Percentiles rank a stretch among this genome's conserved stretches.
These are phyloP conservation scores for Meriones unguiculatus DNA, from an alignment of 2,113 vertebrate genomes.

Conservation along the genomic window DNA sequence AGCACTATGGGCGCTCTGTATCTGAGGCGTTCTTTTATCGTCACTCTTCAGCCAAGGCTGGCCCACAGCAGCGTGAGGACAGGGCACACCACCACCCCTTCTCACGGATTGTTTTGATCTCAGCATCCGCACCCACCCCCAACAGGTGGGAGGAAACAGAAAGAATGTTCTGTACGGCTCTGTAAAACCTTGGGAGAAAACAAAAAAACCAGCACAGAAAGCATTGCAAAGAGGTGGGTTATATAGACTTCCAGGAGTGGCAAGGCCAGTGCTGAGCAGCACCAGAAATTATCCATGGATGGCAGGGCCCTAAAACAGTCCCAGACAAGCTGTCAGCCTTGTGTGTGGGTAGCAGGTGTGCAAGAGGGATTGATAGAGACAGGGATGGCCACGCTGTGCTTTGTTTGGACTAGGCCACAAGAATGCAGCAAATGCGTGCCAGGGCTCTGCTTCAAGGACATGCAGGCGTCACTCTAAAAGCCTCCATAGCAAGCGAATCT, in stretches of 20 bases:
- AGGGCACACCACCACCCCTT: background rate
- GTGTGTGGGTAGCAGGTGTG: background rate
- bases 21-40: background rate
- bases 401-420: background rate
- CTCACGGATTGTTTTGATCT: background rate
- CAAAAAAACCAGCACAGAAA: background rate
- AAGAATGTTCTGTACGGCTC: background rate
- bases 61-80: fast-evolving
- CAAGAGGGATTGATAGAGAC: background rate
- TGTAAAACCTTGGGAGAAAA: background rate
- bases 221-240: background rate
- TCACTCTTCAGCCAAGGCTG: fast-evolving
- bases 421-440: background rate
- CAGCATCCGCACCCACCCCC: background rate
- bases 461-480: background rate
- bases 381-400: background rate
- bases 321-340: background rate
- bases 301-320: background rate
- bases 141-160: constrained; percentile 50
- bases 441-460: background rate
- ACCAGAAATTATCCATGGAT: background rate
- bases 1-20: background rate
- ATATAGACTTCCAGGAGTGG: too few species aligned
- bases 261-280: background rate
- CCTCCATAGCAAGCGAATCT: background rate